phyloP scores from a whole-genome alignment of 2,113 vertebrate species.

The Cathartes aura region DNA sequence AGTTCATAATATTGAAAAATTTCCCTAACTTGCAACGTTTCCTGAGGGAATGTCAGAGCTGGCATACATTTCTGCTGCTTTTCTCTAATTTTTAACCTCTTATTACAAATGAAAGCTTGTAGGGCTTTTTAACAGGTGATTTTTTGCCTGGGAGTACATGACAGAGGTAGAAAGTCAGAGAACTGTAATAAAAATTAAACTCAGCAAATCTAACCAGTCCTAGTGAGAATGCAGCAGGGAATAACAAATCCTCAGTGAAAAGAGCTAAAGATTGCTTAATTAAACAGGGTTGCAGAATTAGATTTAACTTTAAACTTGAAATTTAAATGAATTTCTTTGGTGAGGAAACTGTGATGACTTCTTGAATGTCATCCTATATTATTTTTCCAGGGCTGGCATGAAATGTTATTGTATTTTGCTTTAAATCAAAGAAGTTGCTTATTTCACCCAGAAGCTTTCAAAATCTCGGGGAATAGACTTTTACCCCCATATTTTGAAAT shows the following conservation, averaged over 20 bases:
- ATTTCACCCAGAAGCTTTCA: not conserved
- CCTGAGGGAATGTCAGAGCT: conserved; percentile 71
- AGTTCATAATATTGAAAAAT: conserved; percentile 72
- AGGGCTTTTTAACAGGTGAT: conserved; percentile 64
- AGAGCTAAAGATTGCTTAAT: conserved; percentile 73
- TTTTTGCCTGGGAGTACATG: conserved; percentile 64
- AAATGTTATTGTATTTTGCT: conserved; percentile 51
- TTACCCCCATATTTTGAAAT: not conserved
- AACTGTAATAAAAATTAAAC: conserved; percentile 74
- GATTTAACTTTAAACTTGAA: conserved; percentile 70
- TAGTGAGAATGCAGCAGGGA: conserved; percentile 61
- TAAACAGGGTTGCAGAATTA: conserved; percentile 75
- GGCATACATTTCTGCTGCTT: conserved; percentile 40
- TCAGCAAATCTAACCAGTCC: conserved; percentile 58
- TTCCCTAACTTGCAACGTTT: conserved; percentile 59
- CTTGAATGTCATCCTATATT: conserved; percentile 59
- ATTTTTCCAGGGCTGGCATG: not conserved
- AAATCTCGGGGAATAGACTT: not conserved
- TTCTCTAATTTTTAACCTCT: conserved; percentile 67
- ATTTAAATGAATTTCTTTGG: conserved; percentile 68
- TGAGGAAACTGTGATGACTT: conserved; percentile 49
- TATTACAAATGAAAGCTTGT: conserved; percentile 66
- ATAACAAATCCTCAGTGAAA: conserved; percentile 68
- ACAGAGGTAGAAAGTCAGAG: conserved; percentile 61
- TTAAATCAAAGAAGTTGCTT: conserved; percentile 47